Percentiles rank a stretch among this genome's conserved stretches.
Conservation (phyloP, 2,888 invertebrate genomes). For the Plebejus argus region DNA sequence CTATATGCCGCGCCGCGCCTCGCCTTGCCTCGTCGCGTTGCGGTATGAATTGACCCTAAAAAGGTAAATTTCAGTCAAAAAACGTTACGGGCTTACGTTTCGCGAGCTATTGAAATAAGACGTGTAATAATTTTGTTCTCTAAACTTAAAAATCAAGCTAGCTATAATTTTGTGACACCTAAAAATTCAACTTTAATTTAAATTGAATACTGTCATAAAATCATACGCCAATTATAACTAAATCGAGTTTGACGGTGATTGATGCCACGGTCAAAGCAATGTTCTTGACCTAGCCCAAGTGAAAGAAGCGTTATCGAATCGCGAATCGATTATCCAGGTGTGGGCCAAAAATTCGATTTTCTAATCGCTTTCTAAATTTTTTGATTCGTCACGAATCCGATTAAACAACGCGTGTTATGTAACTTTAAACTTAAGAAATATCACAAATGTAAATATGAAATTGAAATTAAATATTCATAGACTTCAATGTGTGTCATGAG, state of each 20-base stretch:
- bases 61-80: too few relatives aligned
- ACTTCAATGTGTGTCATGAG: background rate
- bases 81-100: too few relatives aligned
- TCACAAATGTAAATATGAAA: background rate
- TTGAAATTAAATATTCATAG: conserved; percentile 2
- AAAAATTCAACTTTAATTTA: background rate
- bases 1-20: too few relatives aligned
- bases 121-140: too few relatives aligned
- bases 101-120: too few relatives aligned
- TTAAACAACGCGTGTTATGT: conserved; percentile 1
- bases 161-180: background rate
- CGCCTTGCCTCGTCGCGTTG: too few relatives aligned
- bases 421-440: background rate
- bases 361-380: conserved; percentile 41
- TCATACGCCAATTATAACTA: background rate
- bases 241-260: conserved; percentile 16
- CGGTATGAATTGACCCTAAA: too few relatives aligned
- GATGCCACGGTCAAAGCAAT: conserved; percentile 24
- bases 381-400: conserved; percentile 32
- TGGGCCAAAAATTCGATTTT: conserved; percentile 37
- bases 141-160: too few relatives aligned
- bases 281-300: conserved; percentile 26
- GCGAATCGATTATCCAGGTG: conserved; percentile 25
- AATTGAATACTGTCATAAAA: background rate
- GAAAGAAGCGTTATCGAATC: conserved; percentile 24